Conservation (phyloP, 2,113 vertebrate genomes). For the Pagrus major region DNA sequence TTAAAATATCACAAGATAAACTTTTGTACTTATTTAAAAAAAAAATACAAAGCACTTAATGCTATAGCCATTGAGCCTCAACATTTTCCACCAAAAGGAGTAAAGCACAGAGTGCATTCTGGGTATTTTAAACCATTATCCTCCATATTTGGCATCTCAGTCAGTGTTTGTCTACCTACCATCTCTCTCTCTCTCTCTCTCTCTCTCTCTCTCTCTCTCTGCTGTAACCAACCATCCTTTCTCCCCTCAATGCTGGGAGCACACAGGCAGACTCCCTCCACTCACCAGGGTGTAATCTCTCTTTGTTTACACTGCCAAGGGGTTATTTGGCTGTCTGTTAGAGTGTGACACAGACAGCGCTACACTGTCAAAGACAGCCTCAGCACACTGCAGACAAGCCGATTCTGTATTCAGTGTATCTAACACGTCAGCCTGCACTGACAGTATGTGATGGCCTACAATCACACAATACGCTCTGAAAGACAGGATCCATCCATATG, state of each 20-base stretch:
- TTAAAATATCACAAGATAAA: neutral
- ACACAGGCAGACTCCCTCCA: conserved; percentile 78
- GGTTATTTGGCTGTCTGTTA: conserved; percentile 87
- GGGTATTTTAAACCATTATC: conserved; percentile 43
- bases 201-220: conserved; percentile 10
- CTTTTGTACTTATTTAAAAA: neutral
- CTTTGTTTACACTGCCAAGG: conserved; percentile 86
- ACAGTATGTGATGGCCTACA: conserved; percentile 76
- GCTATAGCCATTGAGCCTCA: neutral
- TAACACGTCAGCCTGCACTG: conserved; percentile 73
- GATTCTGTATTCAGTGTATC: conserved; percentile 74
- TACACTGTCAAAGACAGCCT: conserved; percentile 79
- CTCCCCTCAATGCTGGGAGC: conserved; percentile 66
- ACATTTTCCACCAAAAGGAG: neutral
- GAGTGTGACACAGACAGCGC: conserved; percentile 82
- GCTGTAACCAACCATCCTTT: conserved; percentile 66
- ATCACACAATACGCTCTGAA: conserved; percentile 73
- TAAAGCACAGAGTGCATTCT: neutral
- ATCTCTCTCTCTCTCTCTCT: conserved; percentile 4
- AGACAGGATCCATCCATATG: conserved; percentile 68
- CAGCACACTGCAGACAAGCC: conserved; percentile 72
- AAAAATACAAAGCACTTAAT: neutral
- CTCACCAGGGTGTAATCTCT: conserved; percentile 86
- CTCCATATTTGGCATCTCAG: conserved; percentile 43
- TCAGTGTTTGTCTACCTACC: conserved; percentile 32